Evolutionary conservation across 2,113 vertebrate species (phyloP).

Genomic region (Bufo bufo): DNA sequence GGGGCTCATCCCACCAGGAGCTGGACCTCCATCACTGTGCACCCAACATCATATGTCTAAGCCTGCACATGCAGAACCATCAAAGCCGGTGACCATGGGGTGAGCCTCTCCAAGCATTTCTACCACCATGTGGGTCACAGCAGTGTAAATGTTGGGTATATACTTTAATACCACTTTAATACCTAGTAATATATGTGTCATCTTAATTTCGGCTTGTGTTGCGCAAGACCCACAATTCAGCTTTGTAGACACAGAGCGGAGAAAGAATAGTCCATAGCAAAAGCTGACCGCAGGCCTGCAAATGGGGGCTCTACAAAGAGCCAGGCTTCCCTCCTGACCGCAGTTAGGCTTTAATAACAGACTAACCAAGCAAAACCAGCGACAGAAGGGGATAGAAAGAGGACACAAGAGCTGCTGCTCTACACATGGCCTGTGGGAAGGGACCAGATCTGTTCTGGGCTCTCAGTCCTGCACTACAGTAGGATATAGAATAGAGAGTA

Average conservation of each 20-base stretch:
- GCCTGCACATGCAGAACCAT: no score
- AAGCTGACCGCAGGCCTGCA: not conserved
- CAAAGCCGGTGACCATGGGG: no score
- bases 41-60: no score
- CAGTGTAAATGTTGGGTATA: not conserved
- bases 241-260: not conserved
- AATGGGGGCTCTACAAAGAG: constrained; percentile 13
- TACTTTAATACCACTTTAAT: not conserved
- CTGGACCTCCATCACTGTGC: no score
- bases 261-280: not conserved
- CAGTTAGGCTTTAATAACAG: constrained; percentile 64
- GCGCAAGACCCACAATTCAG: not conserved
- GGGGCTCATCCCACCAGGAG: no score
- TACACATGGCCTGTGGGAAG: constrained; percentile 61
- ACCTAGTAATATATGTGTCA: not conserved
- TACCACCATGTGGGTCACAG: no score
- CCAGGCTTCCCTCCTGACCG: constrained; percentile 59
- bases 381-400: constrained; percentile 58
- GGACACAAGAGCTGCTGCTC: constrained; percentile 27
- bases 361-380: constrained; percentile 64
- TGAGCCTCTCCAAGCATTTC: no score
- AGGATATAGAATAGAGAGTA: constrained; percentile 37
- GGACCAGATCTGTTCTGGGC: not conserved
- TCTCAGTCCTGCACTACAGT: constrained; percentile 28
- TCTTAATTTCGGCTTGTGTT: no score